Percentiles rank a stretch among this genome's conserved stretches.
phyloP scores from a whole-genome alignment of 2,113 vertebrate species.

The Myxocyprinus asiaticus region DNA sequence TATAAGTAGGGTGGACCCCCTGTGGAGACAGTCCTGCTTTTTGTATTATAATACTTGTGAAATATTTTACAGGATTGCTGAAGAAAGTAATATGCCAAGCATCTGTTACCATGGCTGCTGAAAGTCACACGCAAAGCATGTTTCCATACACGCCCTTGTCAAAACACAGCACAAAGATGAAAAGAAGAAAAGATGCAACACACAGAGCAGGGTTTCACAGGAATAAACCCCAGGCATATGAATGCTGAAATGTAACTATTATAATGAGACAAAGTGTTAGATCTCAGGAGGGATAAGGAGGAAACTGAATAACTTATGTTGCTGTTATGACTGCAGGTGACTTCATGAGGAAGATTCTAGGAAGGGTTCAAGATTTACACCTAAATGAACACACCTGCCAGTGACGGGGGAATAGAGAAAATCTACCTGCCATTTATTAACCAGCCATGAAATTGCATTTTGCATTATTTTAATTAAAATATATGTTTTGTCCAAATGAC shows the following conservation, averaged over 20 bases:
- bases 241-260: background rate
- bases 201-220: background rate
- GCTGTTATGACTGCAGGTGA: no score
- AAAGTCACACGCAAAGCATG: constrained; percentile 24
- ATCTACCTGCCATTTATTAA: no score
- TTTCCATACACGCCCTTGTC: constrained; percentile 21
- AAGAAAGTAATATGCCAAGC: constrained; percentile 16
- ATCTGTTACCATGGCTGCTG: constrained; percentile 19
- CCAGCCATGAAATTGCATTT: no score
- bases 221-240: background rate
- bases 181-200: background rate
- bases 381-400: no score
- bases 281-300: no score
- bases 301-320: no score
- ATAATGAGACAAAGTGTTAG: no score
- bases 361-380: no score
- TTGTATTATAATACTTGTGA: background rate
- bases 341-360: no score
- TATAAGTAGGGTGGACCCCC: background rate
- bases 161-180: background rate
- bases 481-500: no score
- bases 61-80: constrained; percentile 15
- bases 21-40: background rate
- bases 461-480: no score
- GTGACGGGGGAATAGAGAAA: no score